These are phyloP conservation scores for Garrulus glandarius DNA, from an alignment of 2,797 vertebrate species.

Conservation along the genomic window DNA sequence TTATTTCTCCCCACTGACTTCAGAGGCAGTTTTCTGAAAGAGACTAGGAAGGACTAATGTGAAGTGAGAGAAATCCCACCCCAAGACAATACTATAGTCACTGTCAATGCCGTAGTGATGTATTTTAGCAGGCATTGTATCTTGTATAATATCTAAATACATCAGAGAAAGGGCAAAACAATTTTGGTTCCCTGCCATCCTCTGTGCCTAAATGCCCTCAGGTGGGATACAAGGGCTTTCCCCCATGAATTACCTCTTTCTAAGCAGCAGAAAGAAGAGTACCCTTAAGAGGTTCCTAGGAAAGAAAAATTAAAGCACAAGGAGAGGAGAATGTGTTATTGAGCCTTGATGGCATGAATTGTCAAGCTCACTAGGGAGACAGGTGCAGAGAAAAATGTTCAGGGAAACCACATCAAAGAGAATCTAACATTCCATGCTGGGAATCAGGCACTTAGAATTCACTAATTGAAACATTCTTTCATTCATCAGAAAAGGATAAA, in stretches of 20 bases:
- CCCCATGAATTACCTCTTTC: background rate
- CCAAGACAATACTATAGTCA: background rate
- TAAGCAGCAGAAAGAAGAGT: background rate
- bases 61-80: background rate
- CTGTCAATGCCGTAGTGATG: background rate
- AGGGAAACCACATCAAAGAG: slow-evolving; percentile 3
- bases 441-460: background rate
- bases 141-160: background rate
- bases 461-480: background rate
- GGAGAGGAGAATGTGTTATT: background rate
- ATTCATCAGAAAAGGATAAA: slow-evolving; percentile 27
- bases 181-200: background rate
- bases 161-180: background rate
- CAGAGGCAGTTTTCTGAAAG: background rate
- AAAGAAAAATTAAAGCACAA: background rate
- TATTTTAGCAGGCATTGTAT: background rate
- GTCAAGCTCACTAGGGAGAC: background rate
- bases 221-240: background rate
- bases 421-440: background rate
- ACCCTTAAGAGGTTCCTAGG: background rate
- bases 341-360: background rate
- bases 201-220: background rate
- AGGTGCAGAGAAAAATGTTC: background rate
- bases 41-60: background rate
- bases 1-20: background rate